These are phyloP conservation scores for Coendou prehensilis DNA, from an alignment of 2,797 vertebrate genomes.

Conservation along the genomic window DNA sequence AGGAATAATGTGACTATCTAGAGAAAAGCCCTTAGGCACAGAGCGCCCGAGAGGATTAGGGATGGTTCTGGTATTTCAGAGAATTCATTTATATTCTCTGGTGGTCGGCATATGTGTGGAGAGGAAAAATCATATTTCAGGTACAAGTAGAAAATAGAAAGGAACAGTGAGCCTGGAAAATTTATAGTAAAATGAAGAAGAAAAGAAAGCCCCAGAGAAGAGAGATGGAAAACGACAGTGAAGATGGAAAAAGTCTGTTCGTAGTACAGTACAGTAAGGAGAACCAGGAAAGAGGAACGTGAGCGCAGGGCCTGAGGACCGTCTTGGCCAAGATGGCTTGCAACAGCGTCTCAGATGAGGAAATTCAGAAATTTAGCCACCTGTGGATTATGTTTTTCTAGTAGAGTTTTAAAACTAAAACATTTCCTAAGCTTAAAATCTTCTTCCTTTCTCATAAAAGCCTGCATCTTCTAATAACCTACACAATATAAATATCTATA, in stretches of 20 bases:
- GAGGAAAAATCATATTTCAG: background rate
- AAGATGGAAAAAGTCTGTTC: background rate
- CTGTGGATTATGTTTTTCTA: background rate
- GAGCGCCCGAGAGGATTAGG: background rate
- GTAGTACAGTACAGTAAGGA: background rate
- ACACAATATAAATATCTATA: background rate
- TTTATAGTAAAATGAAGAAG: background rate
- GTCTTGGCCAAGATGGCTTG: accelerated
- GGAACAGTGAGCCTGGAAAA: background rate
- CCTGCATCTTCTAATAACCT: background rate
- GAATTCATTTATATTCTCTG: background rate
- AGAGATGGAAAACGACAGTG: background rate
- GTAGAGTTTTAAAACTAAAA: background rate
- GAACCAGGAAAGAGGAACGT: background rate
- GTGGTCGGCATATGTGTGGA: background rate
- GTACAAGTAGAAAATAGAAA: background rate
- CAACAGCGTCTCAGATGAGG: too few species aligned
- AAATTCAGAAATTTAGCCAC: background rate
- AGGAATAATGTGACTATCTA: background rate
- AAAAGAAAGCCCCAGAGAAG: background rate
- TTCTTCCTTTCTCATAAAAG: background rate
- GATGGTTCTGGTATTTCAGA: background rate
- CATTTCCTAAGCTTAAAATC: background rate
- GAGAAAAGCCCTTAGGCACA: background rate
- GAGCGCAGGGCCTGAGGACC: background rate